Evolutionary conservation across 2,113 vertebrate genomes (phyloP).

Genomic region (Aythya baeri): DNA sequence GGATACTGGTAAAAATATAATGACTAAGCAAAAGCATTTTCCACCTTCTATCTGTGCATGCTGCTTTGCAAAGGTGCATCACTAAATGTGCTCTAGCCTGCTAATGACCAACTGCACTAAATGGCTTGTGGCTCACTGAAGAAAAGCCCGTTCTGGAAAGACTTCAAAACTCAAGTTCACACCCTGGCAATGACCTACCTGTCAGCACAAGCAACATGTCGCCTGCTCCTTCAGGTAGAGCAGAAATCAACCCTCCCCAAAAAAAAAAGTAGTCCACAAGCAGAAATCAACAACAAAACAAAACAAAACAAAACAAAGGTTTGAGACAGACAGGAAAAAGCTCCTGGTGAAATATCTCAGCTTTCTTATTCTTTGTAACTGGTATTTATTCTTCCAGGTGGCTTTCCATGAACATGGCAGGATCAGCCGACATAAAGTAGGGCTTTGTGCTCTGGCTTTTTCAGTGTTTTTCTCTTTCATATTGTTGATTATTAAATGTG

Average conservation of each 20-base stretch:
- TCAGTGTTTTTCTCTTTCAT: not conserved
- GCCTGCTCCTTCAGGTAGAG: not conserved
- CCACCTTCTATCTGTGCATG: not conserved
- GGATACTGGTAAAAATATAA: not conserved
- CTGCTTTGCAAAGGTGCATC: not conserved
- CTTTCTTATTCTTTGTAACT: fast-evolving
- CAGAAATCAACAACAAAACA: not conserved
- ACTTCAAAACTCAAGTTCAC: not conserved
- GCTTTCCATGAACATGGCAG: not conserved
- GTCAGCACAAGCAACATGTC: not conserved
- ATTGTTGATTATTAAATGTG: slow-evolving; percentile 21
- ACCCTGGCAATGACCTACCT: not conserved
- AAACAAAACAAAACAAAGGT: not conserved
- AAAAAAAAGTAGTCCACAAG: not conserved
- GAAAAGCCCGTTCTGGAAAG: not conserved
- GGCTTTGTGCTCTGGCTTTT: not conserved
- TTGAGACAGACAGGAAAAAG: not conserved
- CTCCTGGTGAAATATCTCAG: not conserved
- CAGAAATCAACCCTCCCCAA: not conserved
- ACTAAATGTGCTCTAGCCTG: not conserved
- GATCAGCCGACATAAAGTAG: not conserved
- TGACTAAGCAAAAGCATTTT: slow-evolving; percentile 1
- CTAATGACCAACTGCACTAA: not conserved
- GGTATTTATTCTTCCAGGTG: not conserved
- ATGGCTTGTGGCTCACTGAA: not conserved